Conservation (phyloP, 2,888 invertebrate species). For the Notodonta ziczac region DNA sequence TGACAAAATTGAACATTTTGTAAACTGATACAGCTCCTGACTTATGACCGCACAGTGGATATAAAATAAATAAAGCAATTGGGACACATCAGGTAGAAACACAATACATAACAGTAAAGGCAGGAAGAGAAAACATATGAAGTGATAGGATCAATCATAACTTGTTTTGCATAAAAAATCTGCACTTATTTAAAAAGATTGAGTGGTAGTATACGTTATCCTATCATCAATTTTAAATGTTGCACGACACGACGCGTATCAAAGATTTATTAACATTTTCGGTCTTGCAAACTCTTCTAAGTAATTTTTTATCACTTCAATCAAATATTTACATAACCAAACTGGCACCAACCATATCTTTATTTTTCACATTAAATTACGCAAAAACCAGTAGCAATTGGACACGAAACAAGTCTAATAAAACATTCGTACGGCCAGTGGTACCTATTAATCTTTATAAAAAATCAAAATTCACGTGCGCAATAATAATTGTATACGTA, state of each 20-base stretch:
- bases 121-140: too few relatives aligned
- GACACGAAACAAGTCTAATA: slow-evolving; percentile 28
- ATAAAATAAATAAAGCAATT: too few relatives aligned
- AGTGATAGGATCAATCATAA: too few relatives aligned
- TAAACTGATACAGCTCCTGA: too few relatives aligned
- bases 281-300: slow-evolving; percentile 20
- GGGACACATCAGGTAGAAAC: too few relatives aligned
- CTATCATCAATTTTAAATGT: slow-evolving; percentile 2
- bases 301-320: slow-evolving; percentile 37
- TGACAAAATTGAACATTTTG: too few relatives aligned
- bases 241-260: neutral
- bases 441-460: slow-evolving; percentile 25
- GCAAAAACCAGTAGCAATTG: slow-evolving; percentile 35
- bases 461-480: slow-evolving; percentile 27
- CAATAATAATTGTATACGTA: slow-evolving; percentile 23
- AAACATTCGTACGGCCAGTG: slow-evolving; percentile 23
- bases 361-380: slow-evolving; percentile 31
- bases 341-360: slow-evolving; percentile 23
- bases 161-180: neutral
- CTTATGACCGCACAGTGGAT: too few relatives aligned
- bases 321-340: slow-evolving; percentile 21
- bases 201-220: neutral
- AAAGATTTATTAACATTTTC: slow-evolving; percentile 1
- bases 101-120: too few relatives aligned
- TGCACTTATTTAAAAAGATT: neutral